Evolutionary conservation across 2,888 invertebrate species (phyloP).

Genomic region (Drosophila longiperda): DNA sequence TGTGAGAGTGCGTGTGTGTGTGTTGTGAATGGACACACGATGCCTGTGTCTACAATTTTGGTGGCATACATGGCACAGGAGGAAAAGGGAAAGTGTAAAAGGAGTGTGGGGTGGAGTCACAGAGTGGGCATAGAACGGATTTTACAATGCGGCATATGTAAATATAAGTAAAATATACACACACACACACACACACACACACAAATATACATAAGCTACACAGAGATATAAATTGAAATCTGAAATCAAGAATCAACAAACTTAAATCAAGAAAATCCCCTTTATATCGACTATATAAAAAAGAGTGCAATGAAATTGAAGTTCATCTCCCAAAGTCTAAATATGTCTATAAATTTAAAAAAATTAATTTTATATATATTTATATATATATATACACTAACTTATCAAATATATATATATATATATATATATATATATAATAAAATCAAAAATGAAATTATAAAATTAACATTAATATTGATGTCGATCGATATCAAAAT

Average conservation of each 20-base stretch:
- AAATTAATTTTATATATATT: neutral
- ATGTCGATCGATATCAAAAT: too few relatives aligned
- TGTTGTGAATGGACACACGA: constrained; percentile 76
- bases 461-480: too few relatives aligned
- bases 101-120: neutral
- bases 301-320: neutral
- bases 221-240: constrained; percentile 1
- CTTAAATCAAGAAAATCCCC: neutral
- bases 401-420: neutral
- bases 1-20: constrained; percentile 27
- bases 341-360: neutral
- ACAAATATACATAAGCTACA: neutral
- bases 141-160: constrained; percentile 63
- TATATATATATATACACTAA: neutral
- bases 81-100: neutral
- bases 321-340: neutral
- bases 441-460: too few relatives aligned
- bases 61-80: neutral
- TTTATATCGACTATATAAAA: neutral
- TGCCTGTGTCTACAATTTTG: constrained; percentile 42
- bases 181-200: neutral
- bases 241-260: neutral
- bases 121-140: constrained; percentile 53
- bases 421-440: neutral
- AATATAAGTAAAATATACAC: neutral